Base-by-base conservation (phyloP, 2,797 vertebrate species). In the Rhadinocentrus ornatus region DNA sequence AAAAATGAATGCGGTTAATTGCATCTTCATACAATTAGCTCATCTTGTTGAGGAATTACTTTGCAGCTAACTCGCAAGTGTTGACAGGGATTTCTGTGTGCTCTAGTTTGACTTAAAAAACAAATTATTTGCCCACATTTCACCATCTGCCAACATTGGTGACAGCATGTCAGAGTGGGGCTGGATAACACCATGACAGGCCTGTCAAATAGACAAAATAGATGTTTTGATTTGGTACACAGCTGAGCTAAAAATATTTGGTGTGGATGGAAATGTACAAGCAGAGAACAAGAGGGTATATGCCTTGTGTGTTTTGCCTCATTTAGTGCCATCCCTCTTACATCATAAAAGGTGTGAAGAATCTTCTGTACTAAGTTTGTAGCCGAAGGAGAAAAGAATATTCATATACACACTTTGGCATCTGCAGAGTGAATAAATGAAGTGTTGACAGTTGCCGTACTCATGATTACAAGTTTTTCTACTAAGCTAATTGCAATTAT, bases 201-300 rank as follows among this genome's bases (percentile, higher is more conserved):
- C 65, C 73, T 77, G 85, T 74, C 82, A 86, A 80, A 81, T 71
- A 82, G 71, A 82, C 72, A 88, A 86, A 82, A 81, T 64, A 71
- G 70, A 85, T 84, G 83, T 82, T 91, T 77, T 83, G 84, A 86
- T 82, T 75, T 73, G 71, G 41, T 61, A 29, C 81, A 69, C 77
- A 76, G 77, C 60, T 62, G 76, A 68, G 64, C 71, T 81, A 82
- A 85, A 87, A 83, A 82, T 83, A 78, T 24, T 46, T 62, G 62
- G 34, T 34, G 41, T 70, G 73, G 69, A 78, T 77, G 58, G 67
- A 83, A 82, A 83, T 73, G 55, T 62, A 67, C 22, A 12, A 72
- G 66, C 26, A 26, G 62, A 41, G 50, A 72, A 63, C 69, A 62
- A 57, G 56, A 41, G 39, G 70, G 72, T 57, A 35, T 81, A 37